A percentile compares a stretch with the other conserved stretches of the same genome.
Evolutionary conservation across 2,888 invertebrate species (phyloP).

Genomic region (Tigriopus californicus): DNA sequence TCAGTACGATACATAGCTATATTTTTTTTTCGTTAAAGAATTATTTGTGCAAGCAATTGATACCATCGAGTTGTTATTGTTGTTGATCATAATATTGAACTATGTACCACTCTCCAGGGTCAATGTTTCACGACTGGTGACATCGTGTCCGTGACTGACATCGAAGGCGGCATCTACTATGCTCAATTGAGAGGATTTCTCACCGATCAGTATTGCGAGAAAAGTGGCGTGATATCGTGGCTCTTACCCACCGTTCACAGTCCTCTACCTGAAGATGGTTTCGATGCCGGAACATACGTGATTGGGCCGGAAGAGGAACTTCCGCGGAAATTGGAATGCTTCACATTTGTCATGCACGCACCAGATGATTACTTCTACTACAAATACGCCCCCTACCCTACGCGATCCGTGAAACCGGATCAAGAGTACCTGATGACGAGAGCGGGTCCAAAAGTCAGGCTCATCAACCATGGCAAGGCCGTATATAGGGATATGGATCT

Average conservation of each 20-base stretch:
- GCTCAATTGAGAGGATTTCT: slow-evolving; percentile 63
- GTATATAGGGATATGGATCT: not conserved
- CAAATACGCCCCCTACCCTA: slow-evolving; percentile 53
- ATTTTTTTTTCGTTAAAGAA: too few relatives aligned
- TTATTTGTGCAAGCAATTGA: not conserved
- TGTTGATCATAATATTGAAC: not conserved
- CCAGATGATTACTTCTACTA: slow-evolving; percentile 74
- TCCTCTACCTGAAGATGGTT: slow-evolving; percentile 52
- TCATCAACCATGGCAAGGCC: not conserved
- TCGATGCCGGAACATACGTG: slow-evolving; percentile 72
- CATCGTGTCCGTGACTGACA: slow-evolving; percentile 65
- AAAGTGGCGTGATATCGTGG: slow-evolving; percentile 63
- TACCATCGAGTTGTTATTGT: not conserved
- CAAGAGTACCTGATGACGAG: slow-evolving; percentile 11
- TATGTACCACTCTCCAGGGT: slow-evolving; percentile 9
- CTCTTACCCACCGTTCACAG: slow-evolving; percentile 61
- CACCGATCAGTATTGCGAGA: slow-evolving; percentile 79
- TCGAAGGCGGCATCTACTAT: slow-evolving; percentile 53
- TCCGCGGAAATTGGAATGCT: slow-evolving; percentile 59
- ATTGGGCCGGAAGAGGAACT: slow-evolving; percentile 60
- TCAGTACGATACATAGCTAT: too few relatives aligned
- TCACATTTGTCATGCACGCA: slow-evolving; percentile 84
- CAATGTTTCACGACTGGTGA: slow-evolving; percentile 39
- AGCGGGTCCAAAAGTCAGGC: slow-evolving; percentile 3
- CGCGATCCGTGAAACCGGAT: slow-evolving; percentile 11